These are phyloP conservation scores for Guaruba guarouba DNA, from an alignment of 2,113 vertebrate genomes.

Conservation along the genomic window DNA sequence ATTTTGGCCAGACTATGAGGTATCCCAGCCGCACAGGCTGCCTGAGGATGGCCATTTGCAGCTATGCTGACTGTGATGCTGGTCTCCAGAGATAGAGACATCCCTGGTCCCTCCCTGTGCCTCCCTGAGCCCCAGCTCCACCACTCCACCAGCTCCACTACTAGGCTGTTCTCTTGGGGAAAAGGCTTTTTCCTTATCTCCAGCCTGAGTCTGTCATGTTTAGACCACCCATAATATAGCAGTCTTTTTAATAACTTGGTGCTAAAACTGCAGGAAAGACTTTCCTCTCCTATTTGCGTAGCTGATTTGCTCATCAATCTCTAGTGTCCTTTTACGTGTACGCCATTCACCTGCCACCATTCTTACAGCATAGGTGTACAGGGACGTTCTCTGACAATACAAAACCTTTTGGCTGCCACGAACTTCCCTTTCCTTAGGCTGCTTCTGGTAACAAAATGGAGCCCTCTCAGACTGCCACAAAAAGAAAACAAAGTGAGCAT, in stretches of 20 bases:
- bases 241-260: neutral
- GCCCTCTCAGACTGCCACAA: neutral
- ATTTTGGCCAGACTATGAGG: neutral
- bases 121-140: too few relatives aligned
- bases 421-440: neutral
- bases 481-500: neutral
- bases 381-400: neutral
- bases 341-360: neutral
- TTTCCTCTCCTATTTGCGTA: neutral
- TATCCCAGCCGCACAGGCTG: neutral
- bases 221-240: neutral
- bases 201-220: neutral
- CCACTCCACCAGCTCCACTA: too few relatives aligned
- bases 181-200: neutral
- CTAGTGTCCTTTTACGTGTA: neutral
- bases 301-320: neutral
- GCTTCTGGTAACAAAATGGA: neutral
- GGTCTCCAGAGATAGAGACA: neutral
- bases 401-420: neutral
- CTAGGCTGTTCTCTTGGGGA: neutral
- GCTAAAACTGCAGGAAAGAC: neutral
- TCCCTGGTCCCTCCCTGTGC: too few relatives aligned
- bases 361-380: neutral
- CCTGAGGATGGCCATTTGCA: fast-evolving
- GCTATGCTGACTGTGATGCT: neutral